Percentiles rank a stretch among this genome's conserved stretches.
Conservation (phyloP, 1,140 invertebrate species). For the Drosophila arizonae region DNA sequence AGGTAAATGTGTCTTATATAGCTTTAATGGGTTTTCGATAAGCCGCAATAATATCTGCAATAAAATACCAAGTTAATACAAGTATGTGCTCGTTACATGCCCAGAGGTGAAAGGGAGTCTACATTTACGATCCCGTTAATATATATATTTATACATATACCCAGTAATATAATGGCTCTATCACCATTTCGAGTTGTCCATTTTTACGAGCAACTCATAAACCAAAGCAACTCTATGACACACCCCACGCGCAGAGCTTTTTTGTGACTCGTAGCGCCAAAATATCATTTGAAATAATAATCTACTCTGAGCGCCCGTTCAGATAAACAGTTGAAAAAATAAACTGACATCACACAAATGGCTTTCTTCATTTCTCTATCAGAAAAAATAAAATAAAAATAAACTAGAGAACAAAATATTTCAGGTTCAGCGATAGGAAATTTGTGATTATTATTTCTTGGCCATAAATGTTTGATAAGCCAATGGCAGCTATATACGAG, state of each 20-base stretch:
- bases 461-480: constrained; percentile 60
- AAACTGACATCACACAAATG: constrained; percentile 20
- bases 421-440: constrained; percentile 45
- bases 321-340: constrained; percentile 43
- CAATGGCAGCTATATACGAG: constrained; percentile 21
- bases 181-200: constrained; percentile 7
- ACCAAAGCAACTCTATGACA: constrained; percentile 41
- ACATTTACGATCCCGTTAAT: constrained; percentile 25
- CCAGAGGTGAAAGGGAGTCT: not conserved
- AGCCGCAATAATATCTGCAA: constrained; percentile 2
- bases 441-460: constrained; percentile 62
- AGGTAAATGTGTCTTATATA: constrained; percentile 34
- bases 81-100: constrained; percentile 10
- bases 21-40: constrained; percentile 52
- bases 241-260: constrained; percentile 25
- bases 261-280: constrained; percentile 1
- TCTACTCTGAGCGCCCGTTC: constrained; percentile 34
- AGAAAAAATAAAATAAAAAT: constrained; percentile 17
- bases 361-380: constrained; percentile 18
- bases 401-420: constrained; percentile 21
- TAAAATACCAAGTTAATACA: constrained; percentile 5
- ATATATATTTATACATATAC: not conserved
- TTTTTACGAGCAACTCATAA: constrained; percentile 42
- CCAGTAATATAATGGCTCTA: constrained; percentile 7
- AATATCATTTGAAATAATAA: constrained; percentile 56